phyloP scores from a whole-genome alignment of 2,113 vertebrate species.

The human (Homo sapiens) region GRCh38 chr3:30245501-30246000 shows the following conservation, averaged over 20 bases:
- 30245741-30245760: neutral
- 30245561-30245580: no score
- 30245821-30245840: neutral
- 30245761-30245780: neutral
- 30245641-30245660: no score
- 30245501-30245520: no score
- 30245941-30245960: neutral
- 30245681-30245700: neutral
- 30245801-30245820: neutral
- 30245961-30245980: neutral
- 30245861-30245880: conserved; percentile 23
- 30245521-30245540: no score
- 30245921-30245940: neutral
- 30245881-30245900: conserved; percentile 44
- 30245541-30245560: no score
- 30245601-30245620: no score
- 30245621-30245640: no score
- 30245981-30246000: neutral
- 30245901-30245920: neutral
- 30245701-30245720: neutral
- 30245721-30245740: neutral
- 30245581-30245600: no score
- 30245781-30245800: conserved; percentile 20
- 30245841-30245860: neutral
- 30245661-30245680: no score